Evolutionary conservation across 2,797 vertebrate species (phyloP).

Genomic region (Lycodopsis pacificus): DNA sequence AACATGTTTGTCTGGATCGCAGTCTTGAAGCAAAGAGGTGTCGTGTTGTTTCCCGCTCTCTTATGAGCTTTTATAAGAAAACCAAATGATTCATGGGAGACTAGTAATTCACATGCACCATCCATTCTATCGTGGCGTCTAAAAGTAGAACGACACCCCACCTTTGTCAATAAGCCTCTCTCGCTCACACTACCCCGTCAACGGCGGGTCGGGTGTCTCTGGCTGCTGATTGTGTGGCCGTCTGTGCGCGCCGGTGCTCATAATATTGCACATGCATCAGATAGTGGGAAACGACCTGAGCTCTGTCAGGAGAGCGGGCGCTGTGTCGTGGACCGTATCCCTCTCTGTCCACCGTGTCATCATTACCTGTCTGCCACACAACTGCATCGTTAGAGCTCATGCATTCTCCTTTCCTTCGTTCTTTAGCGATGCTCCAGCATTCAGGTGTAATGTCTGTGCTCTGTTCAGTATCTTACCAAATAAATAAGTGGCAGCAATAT

Average conservation of each 20-base stretch:
- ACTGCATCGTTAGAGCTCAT: constrained; percentile 43
- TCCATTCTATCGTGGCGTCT: constrained; percentile 66
- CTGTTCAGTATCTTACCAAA: constrained; percentile 6
- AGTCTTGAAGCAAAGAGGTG: constrained; percentile 60
- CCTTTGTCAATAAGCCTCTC: constrained; percentile 70
- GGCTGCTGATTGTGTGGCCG: constrained; percentile 32
- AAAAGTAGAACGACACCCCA: constrained; percentile 73
- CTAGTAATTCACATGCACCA: constrained; percentile 69
- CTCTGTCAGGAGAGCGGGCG: constrained; percentile 44
- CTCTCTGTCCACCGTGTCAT: constrained; percentile 50
- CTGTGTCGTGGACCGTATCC: constrained; percentile 35
- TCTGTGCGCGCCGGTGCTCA: constrained; percentile 44
- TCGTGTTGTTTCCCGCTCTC: constrained; percentile 67
- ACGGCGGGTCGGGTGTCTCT: constrained; percentile 33
- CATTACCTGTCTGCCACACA: constrained; percentile 58
- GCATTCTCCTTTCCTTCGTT: constrained; percentile 29
- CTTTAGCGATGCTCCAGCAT: constrained; percentile 14
- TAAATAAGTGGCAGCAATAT: constrained; percentile 12
- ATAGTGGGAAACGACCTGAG: constrained; percentile 39
- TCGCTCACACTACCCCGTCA: constrained; percentile 43
- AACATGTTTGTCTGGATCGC: constrained; percentile 77
- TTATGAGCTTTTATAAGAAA: constrained; percentile 72
- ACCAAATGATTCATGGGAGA: constrained; percentile 76
- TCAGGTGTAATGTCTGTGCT: constrained; percentile 26
- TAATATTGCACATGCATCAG: constrained; percentile 63